These are phyloP conservation scores for Nematostella vectensis DNA, from an alignment of 92 coral and sea anemone genomes.

Conservation along the genomic window DNA sequence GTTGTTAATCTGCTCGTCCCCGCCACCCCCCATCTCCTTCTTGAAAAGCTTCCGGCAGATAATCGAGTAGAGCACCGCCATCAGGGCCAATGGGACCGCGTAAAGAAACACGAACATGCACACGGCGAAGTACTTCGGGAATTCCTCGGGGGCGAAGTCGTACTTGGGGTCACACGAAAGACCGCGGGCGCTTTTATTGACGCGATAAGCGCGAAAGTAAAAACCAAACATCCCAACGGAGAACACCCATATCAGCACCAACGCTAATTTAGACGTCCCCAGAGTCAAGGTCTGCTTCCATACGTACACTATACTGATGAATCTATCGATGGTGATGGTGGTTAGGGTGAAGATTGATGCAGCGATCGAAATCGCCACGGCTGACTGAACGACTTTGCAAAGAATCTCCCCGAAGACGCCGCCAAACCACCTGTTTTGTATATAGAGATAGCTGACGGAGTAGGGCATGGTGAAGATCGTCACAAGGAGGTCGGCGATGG, in stretches of 20 bases:
- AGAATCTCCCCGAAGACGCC: conserved; percentile 63
- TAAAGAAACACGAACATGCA: conserved; percentile 53
- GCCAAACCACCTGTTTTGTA: conserved; percentile 58
- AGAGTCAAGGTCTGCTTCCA: conserved; percentile 56
- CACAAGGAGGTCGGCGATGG: conserved; percentile 68
- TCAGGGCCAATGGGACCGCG: conserved; percentile 56
- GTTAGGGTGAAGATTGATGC: conserved; percentile 68
- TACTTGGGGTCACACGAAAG: conserved; percentile 62
- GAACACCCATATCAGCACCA: conserved; percentile 54
- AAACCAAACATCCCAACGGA: conserved; percentile 64
- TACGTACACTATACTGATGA: conserved; percentile 67
- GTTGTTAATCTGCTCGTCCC: conserved; percentile 39
- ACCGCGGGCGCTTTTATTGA: conserved; percentile 12
- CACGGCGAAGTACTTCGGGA: conserved; percentile 45
- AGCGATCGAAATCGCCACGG: conserved; percentile 62
- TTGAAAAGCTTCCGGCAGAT: conserved; percentile 52
- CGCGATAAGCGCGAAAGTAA: conserved; percentile 53
- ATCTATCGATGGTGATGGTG: conserved; percentile 68
- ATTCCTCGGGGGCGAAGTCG: conserved; percentile 40
- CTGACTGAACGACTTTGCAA: conserved; percentile 57
- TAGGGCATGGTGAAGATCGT: conserved; percentile 75
- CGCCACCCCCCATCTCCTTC: conserved; percentile 44
- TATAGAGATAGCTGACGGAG: conserved; percentile 48
- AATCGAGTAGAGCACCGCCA: conserved; percentile 67
- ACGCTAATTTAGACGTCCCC: conserved; percentile 52